Evolutionary conservation across 2,888 invertebrate genomes (phyloP).

Genomic region (Agrenia bidenticulata): DNA sequence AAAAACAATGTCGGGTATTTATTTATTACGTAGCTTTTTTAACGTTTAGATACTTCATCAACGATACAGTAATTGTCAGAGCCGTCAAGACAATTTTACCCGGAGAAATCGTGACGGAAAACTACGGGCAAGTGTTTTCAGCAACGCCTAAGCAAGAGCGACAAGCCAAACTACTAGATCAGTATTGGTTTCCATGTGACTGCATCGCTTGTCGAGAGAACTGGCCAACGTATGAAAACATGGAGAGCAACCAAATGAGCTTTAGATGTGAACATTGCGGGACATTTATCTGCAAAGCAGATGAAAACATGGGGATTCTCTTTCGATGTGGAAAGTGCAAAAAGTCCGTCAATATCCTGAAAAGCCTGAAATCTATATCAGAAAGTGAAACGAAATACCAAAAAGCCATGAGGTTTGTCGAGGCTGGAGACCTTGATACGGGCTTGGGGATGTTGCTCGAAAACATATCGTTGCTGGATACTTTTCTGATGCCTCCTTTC

Average conservation of each 20-base stretch:
- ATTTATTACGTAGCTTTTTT: background rate
- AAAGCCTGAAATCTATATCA: conserved; percentile 48
- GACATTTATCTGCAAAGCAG: conserved; percentile 37
- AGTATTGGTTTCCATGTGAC: conserved; percentile 68
- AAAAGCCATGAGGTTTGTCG: conserved; percentile 46
- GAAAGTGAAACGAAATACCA: conserved; percentile 48
- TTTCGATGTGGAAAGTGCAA: conserved; percentile 43
- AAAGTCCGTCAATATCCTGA: conserved; percentile 45
- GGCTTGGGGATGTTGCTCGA: conserved; percentile 48
- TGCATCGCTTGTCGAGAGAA: conserved; percentile 72
- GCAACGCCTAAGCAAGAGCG: conserved; percentile 63
- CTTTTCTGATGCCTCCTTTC: conserved; percentile 69
- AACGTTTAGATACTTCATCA: conserved; percentile 68
- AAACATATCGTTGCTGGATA: conserved; percentile 47
- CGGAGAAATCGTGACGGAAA: conserved; percentile 74
- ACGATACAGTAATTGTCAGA: conserved; percentile 69
- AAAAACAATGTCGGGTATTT: too few relatives aligned
- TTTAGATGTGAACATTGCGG: conserved; percentile 51
- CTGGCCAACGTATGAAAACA: conserved; percentile 70
- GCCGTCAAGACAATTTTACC: conserved; percentile 66
- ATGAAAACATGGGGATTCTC: conserved; percentile 43
- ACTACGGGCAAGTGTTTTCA: conserved; percentile 78
- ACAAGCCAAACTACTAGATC: conserved; percentile 61
- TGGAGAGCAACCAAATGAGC: conserved; percentile 56
- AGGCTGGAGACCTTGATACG: conserved; percentile 53